phyloP scores from a whole-genome alignment of 2,113 vertebrate genomes.

The Antennarius striatus region DNA sequence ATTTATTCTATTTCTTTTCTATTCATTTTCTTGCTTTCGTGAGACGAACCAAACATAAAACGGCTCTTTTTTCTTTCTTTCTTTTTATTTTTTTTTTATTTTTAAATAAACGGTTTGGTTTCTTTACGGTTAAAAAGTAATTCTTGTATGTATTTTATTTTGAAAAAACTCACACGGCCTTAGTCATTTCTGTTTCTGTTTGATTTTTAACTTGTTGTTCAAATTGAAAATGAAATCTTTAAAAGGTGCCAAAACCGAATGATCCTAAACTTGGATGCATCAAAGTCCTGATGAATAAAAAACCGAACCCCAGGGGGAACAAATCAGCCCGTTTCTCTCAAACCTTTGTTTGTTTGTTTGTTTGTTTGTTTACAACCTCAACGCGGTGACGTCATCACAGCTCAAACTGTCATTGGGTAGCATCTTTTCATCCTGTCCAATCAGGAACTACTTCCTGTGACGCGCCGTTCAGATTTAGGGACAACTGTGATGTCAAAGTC shows the following conservation, averaged over 20 bases:
- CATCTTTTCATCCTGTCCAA: too few relatives aligned
- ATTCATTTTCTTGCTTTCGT: constrained; percentile 70
- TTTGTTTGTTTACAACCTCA: constrained; percentile 24
- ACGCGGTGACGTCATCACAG: too few relatives aligned
- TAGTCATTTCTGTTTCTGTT: constrained; percentile 67
- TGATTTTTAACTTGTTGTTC: constrained; percentile 72
- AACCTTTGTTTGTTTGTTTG: constrained; percentile 62
- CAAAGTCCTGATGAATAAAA: constrained; percentile 75
- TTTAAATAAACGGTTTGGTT: constrained; percentile 70
- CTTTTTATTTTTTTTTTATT: constrained; percentile 47
- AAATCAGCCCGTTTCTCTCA: neutral
- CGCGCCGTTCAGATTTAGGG: too few relatives aligned
- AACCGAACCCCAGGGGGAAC: constrained; percentile 65
- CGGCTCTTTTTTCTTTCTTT: constrained; percentile 12
- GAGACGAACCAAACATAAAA: constrained; percentile 76
- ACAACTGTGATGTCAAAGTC: too few relatives aligned
- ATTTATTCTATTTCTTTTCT: constrained; percentile 62
- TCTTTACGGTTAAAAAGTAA: constrained; percentile 73
- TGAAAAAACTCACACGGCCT: constrained; percentile 77
- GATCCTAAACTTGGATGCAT: constrained; percentile 72
- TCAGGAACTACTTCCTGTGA: too few relatives aligned
- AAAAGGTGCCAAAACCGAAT: constrained; percentile 80
- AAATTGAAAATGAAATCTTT: constrained; percentile 76
- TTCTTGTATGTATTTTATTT: constrained; percentile 76
- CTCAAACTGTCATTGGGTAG: too few relatives aligned